phyloP scores from a whole-genome alignment of 2,797 vertebrate species.

The Cuculus canorus region DNA sequence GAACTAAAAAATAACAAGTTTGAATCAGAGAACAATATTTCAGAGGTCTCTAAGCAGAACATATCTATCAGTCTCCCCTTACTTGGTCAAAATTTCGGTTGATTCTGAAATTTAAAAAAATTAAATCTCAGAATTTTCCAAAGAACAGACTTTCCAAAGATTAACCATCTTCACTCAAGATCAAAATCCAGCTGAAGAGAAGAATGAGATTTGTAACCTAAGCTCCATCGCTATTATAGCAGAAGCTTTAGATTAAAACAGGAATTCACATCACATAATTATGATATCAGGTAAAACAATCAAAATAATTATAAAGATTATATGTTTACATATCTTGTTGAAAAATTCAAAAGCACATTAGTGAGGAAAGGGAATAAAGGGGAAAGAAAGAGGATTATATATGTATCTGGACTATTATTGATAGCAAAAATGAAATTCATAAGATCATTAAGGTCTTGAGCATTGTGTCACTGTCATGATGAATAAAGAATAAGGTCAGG shows the following conservation, averaged over 20 bases:
- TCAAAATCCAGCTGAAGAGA: neutral
- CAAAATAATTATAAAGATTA: neutral
- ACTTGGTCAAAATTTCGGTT: neutral
- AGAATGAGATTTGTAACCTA: neutral
- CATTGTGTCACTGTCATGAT: neutral
- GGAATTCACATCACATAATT: neutral
- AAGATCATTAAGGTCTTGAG: constrained; percentile 6
- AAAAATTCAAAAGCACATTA: neutral
- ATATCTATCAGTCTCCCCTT: neutral
- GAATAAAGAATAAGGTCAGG: neutral
- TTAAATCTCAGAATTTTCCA: neutral
- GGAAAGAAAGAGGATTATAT: neutral
- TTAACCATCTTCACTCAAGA: neutral
- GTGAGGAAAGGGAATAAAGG: neutral
- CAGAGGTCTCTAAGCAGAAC: neutral
- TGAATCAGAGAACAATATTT: neutral
- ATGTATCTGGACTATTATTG: neutral
- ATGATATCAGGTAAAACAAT: neutral
- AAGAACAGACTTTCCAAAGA: neutral
- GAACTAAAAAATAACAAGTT: neutral
- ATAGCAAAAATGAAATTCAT: constrained; percentile 26
- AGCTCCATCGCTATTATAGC: neutral
- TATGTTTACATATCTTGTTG: neutral
- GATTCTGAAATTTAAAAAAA: neutral
- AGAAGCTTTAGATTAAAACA: neutral